These are phyloP conservation scores for Pantelozetes paolii DNA, from an alignment of 2,888 invertebrate species.

Conservation along the genomic window DNA sequence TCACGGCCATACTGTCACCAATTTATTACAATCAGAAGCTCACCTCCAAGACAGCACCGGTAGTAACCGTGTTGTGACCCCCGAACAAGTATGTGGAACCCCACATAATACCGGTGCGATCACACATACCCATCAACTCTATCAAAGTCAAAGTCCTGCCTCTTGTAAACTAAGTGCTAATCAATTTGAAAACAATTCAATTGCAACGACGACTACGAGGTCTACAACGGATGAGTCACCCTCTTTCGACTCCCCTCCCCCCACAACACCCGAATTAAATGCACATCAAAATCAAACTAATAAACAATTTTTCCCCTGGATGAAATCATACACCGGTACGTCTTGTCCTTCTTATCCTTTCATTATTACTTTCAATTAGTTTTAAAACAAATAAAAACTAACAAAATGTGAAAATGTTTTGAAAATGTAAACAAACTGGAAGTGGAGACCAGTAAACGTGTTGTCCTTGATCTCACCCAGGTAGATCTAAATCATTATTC, in stretches of 20 bases:
- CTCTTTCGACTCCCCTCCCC: constrained; percentile 9
- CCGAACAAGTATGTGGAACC: constrained; percentile 20
- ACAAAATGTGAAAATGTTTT: not conserved
- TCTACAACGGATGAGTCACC: constrained; percentile 26
- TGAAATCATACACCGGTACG: constrained; percentile 47
- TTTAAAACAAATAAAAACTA: not conserved
- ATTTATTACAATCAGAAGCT: constrained; percentile 17
- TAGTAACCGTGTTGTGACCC: constrained; percentile 28
- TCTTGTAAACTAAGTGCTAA: constrained; percentile 18
- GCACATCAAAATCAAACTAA: constrained; percentile 1
- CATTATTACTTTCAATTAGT: not conserved
- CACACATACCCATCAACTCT: constrained; percentile 19
- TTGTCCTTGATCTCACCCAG: constrained; percentile 9
- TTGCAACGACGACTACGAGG: not conserved
- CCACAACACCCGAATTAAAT: constrained; percentile 29
- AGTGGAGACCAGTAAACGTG: not conserved
- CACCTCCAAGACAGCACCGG: constrained; percentile 15
- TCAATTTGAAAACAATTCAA: constrained; percentile 1
- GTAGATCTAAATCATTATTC: not conserved
- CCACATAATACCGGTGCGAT: constrained; percentile 12
- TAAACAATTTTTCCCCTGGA: constrained; percentile 50
- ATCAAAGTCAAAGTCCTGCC: constrained; percentile 3
- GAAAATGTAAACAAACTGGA: not conserved
- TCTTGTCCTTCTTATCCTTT: not conserved
- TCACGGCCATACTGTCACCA: constrained; percentile 17